Base-by-base conservation (phyloP, 2,113 vertebrate species). In the Eurypyga helias region DNA sequence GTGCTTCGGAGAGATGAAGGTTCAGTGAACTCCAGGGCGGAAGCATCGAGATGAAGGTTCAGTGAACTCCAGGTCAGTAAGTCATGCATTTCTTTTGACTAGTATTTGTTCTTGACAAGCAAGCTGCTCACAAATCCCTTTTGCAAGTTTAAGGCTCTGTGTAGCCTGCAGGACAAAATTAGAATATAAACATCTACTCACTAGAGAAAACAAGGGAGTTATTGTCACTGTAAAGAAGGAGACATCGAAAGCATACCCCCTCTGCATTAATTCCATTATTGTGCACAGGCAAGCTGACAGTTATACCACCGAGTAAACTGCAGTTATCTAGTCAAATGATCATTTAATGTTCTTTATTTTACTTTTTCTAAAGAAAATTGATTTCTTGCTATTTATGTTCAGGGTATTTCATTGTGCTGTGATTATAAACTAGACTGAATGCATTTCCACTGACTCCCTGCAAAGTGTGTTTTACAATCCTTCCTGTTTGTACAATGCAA, bases 301-400 rank as follows among this genome's bases (percentile, higher is more conserved):
- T 92, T 95, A 95, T 87, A 82, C 86, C 95, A 96, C 94, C 26
- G 17, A 97, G 95, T 83, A 94, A 97, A 95, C 96, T 80, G 83
- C 94, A 96, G 96, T 97, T 97, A 97, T 96, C 97, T 90, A 97
- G 94, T 94, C 92, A 98, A 98, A 97, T 93, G 95, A 96, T 97
- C 97, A 78, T 97, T 98, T 98, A 96, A 96, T 96, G 94, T 95
- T 96, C 96, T 97, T 96, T 96, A 97, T 97, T 98, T 97, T 95
- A 89, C 67, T 95, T 96, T 96, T 96, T 92, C 90, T 92, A 94
- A 97, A 93, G 92, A 96, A 97, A 97, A 98, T 97, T 96, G 95
- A 98, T 98, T 97, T 94, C 96, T 96, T 97, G 96, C 95, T 95
- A 95, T 97, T 97, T 97, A 97, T 81, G 83, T 93, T 85, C 69